Evolutionary conservation across 2,888 invertebrate genomes (phyloP).

Genomic region (Phlogophora meticulosa): DNA sequence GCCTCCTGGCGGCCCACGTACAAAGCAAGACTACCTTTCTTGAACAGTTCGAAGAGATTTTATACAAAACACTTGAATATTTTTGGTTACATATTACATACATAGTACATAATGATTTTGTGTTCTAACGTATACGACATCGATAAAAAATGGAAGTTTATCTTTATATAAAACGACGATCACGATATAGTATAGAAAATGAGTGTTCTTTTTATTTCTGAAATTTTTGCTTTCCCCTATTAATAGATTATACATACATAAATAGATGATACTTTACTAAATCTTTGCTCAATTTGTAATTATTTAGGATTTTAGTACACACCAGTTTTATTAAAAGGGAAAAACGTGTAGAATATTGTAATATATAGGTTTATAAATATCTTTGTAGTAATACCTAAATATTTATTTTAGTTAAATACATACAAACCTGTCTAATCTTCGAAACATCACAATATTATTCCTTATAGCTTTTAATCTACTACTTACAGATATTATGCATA

Average conservation of each 20-base stretch:
- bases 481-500: conserved; percentile 21
- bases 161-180: conserved; percentile 76
- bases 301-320: conserved; percentile 1
- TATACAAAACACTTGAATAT: conserved; percentile 82
- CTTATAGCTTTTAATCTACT: conserved; percentile 1
- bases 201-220: conserved; percentile 74
- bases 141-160: conserved; percentile 78
- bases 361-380: not conserved
- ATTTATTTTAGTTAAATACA: not conserved
- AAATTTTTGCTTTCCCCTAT: conserved; percentile 85
- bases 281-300: conserved; percentile 48
- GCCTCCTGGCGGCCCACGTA: conserved; percentile 25
- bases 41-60: conserved; percentile 72
- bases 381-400: not conserved
- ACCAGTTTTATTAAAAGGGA: not conserved
- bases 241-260: conserved; percentile 62
- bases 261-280: conserved; percentile 47
- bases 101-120: conserved; percentile 73
- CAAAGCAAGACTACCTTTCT: conserved; percentile 79
- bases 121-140: conserved; percentile 83
- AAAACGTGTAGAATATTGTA: not conserved
- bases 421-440: not conserved
- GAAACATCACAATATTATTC: not conserved
- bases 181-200: conserved; percentile 79
- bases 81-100: conserved; percentile 75